Conservation (phyloP, 2,797 vertebrate species). For the Esox masquinongy region DNA sequence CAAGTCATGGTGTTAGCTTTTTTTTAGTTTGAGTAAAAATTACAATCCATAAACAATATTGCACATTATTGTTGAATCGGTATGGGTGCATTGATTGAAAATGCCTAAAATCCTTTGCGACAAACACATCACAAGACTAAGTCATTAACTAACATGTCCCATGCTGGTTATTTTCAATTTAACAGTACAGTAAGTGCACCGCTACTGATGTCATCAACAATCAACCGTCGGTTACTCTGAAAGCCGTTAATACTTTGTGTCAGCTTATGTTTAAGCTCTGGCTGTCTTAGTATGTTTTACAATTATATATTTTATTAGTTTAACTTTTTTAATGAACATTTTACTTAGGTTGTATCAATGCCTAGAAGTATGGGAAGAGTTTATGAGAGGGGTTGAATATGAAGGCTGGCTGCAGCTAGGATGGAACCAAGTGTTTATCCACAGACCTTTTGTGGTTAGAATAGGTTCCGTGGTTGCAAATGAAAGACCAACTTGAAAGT, state of each 20-base stretch:
- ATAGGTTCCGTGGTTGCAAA: constrained; percentile 8
- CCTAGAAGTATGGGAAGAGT: background rate
- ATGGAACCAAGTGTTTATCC: constrained; percentile 45
- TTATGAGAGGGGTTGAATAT: background rate
- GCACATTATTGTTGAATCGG: background rate
- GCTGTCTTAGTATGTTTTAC: constrained; percentile 62
- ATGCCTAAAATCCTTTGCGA: constrained; percentile 12
- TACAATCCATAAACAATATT: constrained; percentile 8
- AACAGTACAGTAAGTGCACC: constrained; percentile 31
- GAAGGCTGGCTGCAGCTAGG: constrained; percentile 30
- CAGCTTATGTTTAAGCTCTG: constrained; percentile 60
- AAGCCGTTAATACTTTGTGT: constrained; percentile 49
- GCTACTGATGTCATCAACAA: constrained; percentile 38
- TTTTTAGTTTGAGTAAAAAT: constrained; percentile 17
- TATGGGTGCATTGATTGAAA: constrained; percentile 19
- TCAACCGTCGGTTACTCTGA: constrained; percentile 44
- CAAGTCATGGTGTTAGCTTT: constrained; percentile 1
- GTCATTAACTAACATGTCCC: constrained; percentile 5
- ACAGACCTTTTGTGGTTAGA: constrained; percentile 36
- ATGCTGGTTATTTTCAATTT: constrained; percentile 35
- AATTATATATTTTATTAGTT: constrained; percentile 49
- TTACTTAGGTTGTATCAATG: constrained; percentile 60
- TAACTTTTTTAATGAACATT: constrained; percentile 55
- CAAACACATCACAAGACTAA: background rate
- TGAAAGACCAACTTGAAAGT: background rate